Conservation (phyloP, 1,140 invertebrate species). For the Drosophila pseudoananassae region DNA sequence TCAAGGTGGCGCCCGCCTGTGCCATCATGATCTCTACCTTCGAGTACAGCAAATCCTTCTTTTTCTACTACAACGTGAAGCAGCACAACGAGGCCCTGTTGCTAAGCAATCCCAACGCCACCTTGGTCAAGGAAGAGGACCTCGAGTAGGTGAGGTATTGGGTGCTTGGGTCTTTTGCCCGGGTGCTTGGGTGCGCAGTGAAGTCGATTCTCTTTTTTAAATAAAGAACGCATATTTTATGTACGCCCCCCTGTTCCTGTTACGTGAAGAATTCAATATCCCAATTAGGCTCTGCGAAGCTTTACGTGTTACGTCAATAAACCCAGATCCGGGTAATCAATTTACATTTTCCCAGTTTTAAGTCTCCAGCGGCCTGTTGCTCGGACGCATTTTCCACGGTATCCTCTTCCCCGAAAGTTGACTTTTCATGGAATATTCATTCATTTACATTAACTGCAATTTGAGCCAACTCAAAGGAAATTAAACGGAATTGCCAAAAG, state of each 20-base stretch:
- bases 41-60: slow-evolving; percentile 96
- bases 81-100: slow-evolving; percentile 83
- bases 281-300: slow-evolving; percentile 27
- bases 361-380: slow-evolving; percentile 26
- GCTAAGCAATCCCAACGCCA: slow-evolving; percentile 40
- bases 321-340: slow-evolving; percentile 37
- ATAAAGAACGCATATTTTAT: slow-evolving; percentile 45
- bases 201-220: slow-evolving; percentile 9
- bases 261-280: slow-evolving; percentile 24
- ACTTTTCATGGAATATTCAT: slow-evolving; percentile 54
- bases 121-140: slow-evolving; percentile 44
- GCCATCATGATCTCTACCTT: slow-evolving; percentile 99
- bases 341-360: slow-evolving; percentile 29
- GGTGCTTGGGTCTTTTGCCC: not conserved
- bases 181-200: not conserved
- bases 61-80: slow-evolving; percentile 87
- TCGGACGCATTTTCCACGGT: not conserved
- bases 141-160: slow-evolving; percentile 20
- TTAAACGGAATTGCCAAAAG: slow-evolving; percentile 35
- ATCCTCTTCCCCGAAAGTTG: slow-evolving; percentile 10
- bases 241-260: slow-evolving; percentile 1
- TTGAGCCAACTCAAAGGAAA: slow-evolving; percentile 36
- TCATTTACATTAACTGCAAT: slow-evolving; percentile 60
- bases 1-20: slow-evolving; percentile 98
- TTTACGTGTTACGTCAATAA: slow-evolving; percentile 21